Evolutionary conservation across 2,797 vertebrate genomes (phyloP).

Genomic region (Scyliorhinus canicula): DNA sequence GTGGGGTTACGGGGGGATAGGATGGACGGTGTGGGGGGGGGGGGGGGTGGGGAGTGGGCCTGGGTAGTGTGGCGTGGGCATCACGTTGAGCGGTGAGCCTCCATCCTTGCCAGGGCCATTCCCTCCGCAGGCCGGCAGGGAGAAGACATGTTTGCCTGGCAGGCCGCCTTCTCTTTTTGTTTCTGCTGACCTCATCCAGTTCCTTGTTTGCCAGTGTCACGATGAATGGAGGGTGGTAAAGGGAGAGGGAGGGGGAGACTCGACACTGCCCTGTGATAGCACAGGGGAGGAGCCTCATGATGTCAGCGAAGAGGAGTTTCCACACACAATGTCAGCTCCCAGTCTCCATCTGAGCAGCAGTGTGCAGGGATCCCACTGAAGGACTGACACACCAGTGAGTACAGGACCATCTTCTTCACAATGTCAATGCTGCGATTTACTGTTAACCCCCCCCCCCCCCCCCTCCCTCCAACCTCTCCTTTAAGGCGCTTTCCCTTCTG

Average conservation of each 20-base stretch:
- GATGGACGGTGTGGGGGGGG: too few relatives aligned
- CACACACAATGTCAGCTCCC: slow-evolving; percentile 32
- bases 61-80: too few relatives aligned
- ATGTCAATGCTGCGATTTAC: not conserved
- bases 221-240: not conserved
- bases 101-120: too few relatives aligned
- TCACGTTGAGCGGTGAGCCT: too few relatives aligned
- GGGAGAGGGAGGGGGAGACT: not conserved
- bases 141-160: not conserved
- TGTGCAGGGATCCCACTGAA: not conserved
- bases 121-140: not conserved
- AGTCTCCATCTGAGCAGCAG: slow-evolving; percentile 12
- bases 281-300: slow-evolving; percentile 9
- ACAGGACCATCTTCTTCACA: too few relatives aligned
- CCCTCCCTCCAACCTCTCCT: too few relatives aligned
- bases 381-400: slow-evolving; percentile 1
- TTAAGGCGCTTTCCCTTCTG: not conserved
- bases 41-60: too few relatives aligned
- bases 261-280: not conserved
- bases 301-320: slow-evolving; percentile 19
- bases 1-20: too few relatives aligned
- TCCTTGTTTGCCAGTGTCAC: not conserved
- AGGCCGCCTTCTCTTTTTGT: not conserved
- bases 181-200: slow-evolving; percentile 17
- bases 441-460: too few relatives aligned